Conservation (phyloP, 2,888 invertebrate species). For the Boloria selene region DNA sequence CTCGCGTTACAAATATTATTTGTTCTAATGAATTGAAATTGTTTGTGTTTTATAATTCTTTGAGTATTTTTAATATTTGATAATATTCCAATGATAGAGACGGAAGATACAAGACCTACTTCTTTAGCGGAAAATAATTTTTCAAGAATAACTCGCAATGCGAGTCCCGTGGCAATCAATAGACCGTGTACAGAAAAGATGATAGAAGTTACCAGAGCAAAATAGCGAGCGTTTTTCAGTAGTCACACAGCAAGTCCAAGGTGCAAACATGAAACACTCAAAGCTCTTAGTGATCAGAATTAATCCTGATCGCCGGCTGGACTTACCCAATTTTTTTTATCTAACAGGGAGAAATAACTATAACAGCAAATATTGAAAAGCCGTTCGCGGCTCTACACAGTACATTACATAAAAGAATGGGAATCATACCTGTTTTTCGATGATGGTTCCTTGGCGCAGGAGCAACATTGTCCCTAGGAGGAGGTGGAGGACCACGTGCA, state of each 20-base stretch:
- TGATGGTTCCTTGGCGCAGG: constrained; percentile 70
- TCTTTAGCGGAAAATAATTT: neutral
- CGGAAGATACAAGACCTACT: neutral
- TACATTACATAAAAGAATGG: constrained; percentile 42
- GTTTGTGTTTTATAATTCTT: constrained; percentile 21
- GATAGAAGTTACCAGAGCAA: constrained; percentile 81
- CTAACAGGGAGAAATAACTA: constrained; percentile 64
- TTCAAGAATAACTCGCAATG: constrained; percentile 45
- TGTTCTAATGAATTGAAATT: neutral
- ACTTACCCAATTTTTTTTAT: constrained; percentile 68
- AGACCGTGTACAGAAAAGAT: constrained; percentile 79
- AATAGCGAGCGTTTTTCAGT: constrained; percentile 80
- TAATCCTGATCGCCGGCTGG: constrained; percentile 66
- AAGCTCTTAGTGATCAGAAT: constrained; percentile 80
- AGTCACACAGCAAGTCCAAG: constrained; percentile 83
- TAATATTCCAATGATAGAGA: constrained; percentile 15
- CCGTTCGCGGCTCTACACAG: constrained; percentile 55
- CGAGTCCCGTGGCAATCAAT: constrained; percentile 79
- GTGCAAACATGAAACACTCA: constrained; percentile 84
- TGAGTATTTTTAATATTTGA: constrained; percentile 12
- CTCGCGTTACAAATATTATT: constrained; percentile 55
- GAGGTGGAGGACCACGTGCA: constrained; percentile 94
- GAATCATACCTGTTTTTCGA: constrained; percentile 73
- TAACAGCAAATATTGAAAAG: constrained; percentile 61
- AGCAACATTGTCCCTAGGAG: constrained; percentile 87